phyloP scores from a whole-genome alignment of 2,888 invertebrate species.

The Athripsodes cinereus region DNA sequence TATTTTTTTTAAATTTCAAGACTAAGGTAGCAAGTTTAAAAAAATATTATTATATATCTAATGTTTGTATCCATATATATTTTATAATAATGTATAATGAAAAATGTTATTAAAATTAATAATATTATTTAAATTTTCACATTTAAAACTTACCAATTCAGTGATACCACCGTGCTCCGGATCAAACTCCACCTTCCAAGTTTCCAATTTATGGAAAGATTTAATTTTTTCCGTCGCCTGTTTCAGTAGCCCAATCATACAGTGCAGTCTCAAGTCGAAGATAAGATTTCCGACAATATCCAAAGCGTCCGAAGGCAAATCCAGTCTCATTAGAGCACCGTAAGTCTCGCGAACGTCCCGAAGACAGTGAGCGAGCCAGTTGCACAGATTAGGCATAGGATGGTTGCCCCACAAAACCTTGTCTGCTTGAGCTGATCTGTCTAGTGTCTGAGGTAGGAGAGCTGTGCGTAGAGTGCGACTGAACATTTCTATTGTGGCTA shows the following conservation, averaged over 20 bases:
- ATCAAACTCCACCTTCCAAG: constrained; percentile 80
- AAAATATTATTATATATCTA: too few relatives aligned
- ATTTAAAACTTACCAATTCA: constrained; percentile 53
- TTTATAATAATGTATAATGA: too few relatives aligned
- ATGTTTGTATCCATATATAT: too few relatives aligned
- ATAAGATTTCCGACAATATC: constrained; percentile 79
- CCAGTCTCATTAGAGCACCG: constrained; percentile 72
- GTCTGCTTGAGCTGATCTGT: constrained; percentile 43
- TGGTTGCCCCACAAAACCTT: constrained; percentile 51
- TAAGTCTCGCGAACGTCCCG: constrained; percentile 76
- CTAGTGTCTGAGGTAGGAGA: constrained; percentile 58
- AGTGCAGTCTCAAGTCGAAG: constrained; percentile 80
- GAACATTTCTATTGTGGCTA: constrained; percentile 68
- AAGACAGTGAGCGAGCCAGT: constrained; percentile 76
- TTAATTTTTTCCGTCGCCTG: constrained; percentile 76
- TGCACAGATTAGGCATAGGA: constrained; percentile 50
- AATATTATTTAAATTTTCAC: neutral
- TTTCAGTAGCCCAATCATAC: constrained; percentile 78
- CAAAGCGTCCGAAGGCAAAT: constrained; percentile 82
- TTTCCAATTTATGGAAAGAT: constrained; percentile 66
- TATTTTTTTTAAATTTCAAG: too few relatives aligned
- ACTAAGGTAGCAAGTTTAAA: too few relatives aligned
- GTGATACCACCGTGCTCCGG: constrained; percentile 84
- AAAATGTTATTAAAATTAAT: too few relatives aligned
- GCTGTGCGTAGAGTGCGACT: constrained; percentile 67